phyloP scores from a whole-genome alignment of 1,140 invertebrate species.

The Aphaenogaster floridana region DNA sequence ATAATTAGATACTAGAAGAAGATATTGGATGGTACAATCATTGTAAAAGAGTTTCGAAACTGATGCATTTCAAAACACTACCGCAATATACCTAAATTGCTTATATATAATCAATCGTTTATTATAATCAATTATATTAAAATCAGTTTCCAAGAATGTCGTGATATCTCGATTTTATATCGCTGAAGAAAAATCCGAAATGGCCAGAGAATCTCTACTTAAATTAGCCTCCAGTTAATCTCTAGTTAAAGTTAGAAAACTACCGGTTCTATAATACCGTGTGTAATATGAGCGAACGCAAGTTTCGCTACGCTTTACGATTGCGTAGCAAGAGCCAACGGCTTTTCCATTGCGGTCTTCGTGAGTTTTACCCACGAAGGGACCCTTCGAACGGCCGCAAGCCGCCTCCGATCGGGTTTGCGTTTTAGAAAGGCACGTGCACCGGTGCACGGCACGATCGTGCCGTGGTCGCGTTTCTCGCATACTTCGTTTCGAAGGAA shows the following conservation, averaged over 20 bases:
- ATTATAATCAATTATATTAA: background rate
- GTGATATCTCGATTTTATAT: constrained; percentile 8
- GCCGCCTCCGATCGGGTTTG: constrained; percentile 10
- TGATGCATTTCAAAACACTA: background rate
- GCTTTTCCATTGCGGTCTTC: constrained; percentile 23
- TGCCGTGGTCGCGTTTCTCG: constrained; percentile 69
- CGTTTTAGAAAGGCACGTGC: constrained; percentile 58
- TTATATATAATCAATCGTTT: background rate
- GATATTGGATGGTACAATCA: background rate
- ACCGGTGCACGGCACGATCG: constrained; percentile 33
- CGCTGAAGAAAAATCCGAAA: background rate
- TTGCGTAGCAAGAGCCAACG: constrained; percentile 23
- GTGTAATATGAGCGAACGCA: background rate
- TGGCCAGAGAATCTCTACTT: background rate
- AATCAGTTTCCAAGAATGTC: background rate
- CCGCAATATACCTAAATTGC: background rate
- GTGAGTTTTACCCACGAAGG: background rate
- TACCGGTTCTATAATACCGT: background rate
- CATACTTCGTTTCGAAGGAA: constrained; percentile 59
- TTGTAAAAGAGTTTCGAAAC: background rate
- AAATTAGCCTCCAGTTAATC: background rate
- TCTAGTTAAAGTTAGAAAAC: background rate
- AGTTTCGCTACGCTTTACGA: constrained; percentile 23
- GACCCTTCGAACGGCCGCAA: constrained; percentile 20
- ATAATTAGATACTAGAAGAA: background rate